Percentiles rank a stretch among this genome's conserved stretches.
phyloP scores from a whole-genome alignment of 2,113 vertebrate species.

The Aepyceros melampus region DNA sequence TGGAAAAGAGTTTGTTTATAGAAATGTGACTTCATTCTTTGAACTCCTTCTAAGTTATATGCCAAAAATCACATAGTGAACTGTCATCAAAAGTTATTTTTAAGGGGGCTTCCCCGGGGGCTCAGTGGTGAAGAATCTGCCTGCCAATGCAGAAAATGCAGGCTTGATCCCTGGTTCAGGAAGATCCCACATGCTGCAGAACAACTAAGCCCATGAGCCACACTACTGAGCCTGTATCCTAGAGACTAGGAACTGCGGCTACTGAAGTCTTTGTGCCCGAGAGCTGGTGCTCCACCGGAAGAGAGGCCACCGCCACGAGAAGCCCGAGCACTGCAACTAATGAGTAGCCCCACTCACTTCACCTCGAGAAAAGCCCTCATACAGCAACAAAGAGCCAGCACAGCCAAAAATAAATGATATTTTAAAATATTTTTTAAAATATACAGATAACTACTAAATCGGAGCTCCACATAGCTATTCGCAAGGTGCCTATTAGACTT shows the following conservation, averaged over 20 bases:
- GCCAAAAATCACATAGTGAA: not conserved
- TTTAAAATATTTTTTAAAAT: not conserved
- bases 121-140: not conserved
- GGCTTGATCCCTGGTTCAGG: not conserved
- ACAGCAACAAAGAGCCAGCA: not conserved
- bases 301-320: not conserved
- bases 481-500: not conserved
- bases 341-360: not conserved
- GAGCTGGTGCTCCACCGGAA: not conserved
- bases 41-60: not conserved
- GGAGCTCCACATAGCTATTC: not conserved
- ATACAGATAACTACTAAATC: not conserved
- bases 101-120: not conserved
- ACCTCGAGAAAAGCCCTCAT: not conserved
- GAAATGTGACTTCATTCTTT: not conserved
- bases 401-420: not conserved
- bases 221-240: not conserved
- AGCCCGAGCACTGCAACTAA: not conserved
- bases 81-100: slow-evolving; percentile 7
- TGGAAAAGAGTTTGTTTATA: not conserved
- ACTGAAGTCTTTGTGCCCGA: not conserved
- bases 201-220: not conserved
- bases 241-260: not conserved
- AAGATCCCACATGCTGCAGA: not conserved
- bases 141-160: not conserved